phyloP scores from a whole-genome alignment of 1,140 invertebrate genomes.

The Plodia interpunctella region DNA sequence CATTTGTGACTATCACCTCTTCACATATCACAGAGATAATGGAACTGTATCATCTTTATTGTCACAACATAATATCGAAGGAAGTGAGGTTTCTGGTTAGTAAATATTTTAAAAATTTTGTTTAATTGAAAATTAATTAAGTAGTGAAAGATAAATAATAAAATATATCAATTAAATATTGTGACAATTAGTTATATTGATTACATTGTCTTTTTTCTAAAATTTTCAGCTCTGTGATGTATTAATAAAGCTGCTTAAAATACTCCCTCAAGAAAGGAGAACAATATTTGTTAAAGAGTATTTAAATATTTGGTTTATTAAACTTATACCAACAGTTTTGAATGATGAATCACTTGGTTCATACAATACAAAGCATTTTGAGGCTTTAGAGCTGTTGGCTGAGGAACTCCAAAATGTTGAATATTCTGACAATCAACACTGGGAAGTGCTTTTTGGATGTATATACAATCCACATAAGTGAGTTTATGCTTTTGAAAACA shows the following conservation, averaged over 20 bases:
- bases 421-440: conserved; percentile 47
- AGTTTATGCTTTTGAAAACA: conserved; percentile 27
- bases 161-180: too few species aligned
- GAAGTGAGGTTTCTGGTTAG: conserved; percentile 40
- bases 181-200: too few species aligned
- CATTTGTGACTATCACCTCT: conserved; percentile 25
- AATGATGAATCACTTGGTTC: conserved; percentile 11
- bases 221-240: conserved; percentile 39
- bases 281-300: conserved; percentile 45
- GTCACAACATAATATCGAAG: conserved; percentile 28
- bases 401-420: conserved; percentile 45
- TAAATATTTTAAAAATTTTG: background rate
- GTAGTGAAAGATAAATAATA: too few species aligned
- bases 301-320: conserved; percentile 55
- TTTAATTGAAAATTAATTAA: too few species aligned
- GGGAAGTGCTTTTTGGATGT: conserved; percentile 41
- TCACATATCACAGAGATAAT: conserved; percentile 34
- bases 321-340: conserved; percentile 47
- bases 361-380: conserved; percentile 25
- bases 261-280: conserved; percentile 46
- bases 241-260: conserved; percentile 39
- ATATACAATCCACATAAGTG: conserved; percentile 52
- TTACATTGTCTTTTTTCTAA: conserved; percentile 14
- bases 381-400: conserved; percentile 47
- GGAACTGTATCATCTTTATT: conserved; percentile 42